A percentile compares a stretch with the other conserved stretches of the same genome.
Evolutionary conservation across 2,888 invertebrate species (phyloP).

Genomic region (Lasius fuliginosus): DNA sequence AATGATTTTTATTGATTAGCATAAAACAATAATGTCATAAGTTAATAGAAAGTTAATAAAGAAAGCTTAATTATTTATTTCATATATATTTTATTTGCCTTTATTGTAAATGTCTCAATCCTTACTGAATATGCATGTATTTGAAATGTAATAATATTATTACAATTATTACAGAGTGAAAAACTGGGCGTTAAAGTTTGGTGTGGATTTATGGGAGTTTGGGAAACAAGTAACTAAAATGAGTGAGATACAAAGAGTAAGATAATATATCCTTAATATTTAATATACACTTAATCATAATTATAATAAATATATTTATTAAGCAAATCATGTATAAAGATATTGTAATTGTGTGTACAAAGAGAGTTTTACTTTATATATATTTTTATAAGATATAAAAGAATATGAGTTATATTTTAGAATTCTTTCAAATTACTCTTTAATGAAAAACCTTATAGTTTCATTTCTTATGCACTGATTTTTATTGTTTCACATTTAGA

Average conservation of each 20-base stretch:
- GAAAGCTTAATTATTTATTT: not conserved
- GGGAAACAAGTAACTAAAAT: conserved; percentile 95
- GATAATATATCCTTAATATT: not conserved
- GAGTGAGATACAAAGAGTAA: conserved; percentile 95
- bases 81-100: not conserved
- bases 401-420: conserved; percentile 8
- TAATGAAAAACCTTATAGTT: not conserved
- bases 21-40: not conserved
- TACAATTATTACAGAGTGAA: conserved; percentile 90
- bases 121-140: not conserved
- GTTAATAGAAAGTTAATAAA: not conserved
- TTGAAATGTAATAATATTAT: not conserved
- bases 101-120: not conserved
- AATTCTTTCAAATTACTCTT: not conserved
- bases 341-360: not conserved
- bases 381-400: not conserved
- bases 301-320: not conserved
- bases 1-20: not conserved
- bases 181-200: conserved; percentile 97
- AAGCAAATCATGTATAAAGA: not conserved
- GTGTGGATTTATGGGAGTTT: conserved; percentile 96
- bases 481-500: conserved; percentile 88
- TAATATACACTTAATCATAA: too few relatives aligned
- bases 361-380: not conserved
- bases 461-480: not conserved